Evolutionary conservation across 2,113 vertebrate species (phyloP).

Genomic region (Chascanopsetta lugubris): DNA sequence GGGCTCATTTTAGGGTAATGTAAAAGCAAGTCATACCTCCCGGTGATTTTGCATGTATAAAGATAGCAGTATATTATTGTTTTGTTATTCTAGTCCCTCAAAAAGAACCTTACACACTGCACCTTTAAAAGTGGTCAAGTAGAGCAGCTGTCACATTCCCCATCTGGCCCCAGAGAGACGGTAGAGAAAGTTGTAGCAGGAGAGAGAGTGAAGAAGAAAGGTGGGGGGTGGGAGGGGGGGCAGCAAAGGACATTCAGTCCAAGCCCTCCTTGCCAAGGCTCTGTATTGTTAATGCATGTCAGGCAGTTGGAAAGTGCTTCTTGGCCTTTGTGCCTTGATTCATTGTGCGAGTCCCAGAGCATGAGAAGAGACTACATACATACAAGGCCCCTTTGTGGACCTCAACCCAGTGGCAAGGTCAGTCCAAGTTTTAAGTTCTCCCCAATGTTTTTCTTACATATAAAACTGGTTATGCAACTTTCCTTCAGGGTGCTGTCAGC

Average conservation of each 20-base stretch:
- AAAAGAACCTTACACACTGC: too few relatives aligned
- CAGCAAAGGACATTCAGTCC: conserved; percentile 59
- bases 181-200: conserved; percentile 49
- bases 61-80: too few relatives aligned
- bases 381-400: conserved; percentile 64
- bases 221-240: conserved; percentile 20
- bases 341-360: conserved; percentile 56
- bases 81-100: too few relatives aligned
- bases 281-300: conserved; percentile 71
- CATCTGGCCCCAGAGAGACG: conserved; percentile 50
- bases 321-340: conserved; percentile 68
- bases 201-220: conserved; percentile 8
- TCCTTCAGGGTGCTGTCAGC: conserved; percentile 10
- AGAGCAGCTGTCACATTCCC: conserved; percentile 20
- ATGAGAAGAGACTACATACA: conserved; percentile 56
- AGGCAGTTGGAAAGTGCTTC: conserved; percentile 66
- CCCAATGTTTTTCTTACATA: conserved; percentile 11
- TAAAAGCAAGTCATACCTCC: too few relatives aligned
- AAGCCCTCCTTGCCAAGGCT: conserved; percentile 65
- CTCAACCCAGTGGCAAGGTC: conserved; percentile 54
- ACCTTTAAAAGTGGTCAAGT: too few relatives aligned
- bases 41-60: too few relatives aligned
- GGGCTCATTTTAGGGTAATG: too few relatives aligned
- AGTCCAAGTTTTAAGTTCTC: conserved; percentile 30
- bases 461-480: conserved; percentile 14